These are phyloP conservation scores for Pseudorectes ferrugineus DNA, from an alignment of 2,113 vertebrate species.

Conservation along the genomic window DNA sequence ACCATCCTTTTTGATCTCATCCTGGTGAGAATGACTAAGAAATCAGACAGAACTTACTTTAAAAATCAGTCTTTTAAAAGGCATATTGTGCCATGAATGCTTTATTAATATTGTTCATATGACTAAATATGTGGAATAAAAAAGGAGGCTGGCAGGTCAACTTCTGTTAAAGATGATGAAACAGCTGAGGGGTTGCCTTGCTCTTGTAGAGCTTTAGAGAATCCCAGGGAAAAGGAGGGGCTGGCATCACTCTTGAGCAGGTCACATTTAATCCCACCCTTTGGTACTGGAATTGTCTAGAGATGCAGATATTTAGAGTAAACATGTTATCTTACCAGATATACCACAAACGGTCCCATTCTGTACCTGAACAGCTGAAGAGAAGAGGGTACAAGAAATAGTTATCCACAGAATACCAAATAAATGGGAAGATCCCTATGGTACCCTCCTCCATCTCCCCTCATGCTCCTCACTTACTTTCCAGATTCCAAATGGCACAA, in stretches of 20 bases:
- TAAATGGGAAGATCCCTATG: not conserved
- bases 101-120: not conserved
- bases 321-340: conserved; percentile 72
- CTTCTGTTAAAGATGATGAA: not conserved
- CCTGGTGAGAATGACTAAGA: not conserved
- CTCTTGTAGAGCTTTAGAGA: not conserved
- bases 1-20: not conserved
- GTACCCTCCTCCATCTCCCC: not conserved
- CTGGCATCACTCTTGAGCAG: not conserved
- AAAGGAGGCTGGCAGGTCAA: not conserved
- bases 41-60: not conserved
- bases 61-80: not conserved
- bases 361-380: conserved; percentile 65
- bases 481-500: not conserved
- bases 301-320: not conserved
- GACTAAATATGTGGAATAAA: not conserved
- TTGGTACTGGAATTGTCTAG: not conserved
- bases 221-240: not conserved
- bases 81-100: not conserved
- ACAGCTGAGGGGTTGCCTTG: not conserved
- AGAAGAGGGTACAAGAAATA: not conserved
- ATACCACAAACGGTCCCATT: conserved; percentile 78
- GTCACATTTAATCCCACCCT: not conserved
- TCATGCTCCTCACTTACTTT: not conserved
- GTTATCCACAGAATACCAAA: not conserved